Conservation (phyloP, 1,140 invertebrate species). For the Neodiprion pinetum region DNA sequence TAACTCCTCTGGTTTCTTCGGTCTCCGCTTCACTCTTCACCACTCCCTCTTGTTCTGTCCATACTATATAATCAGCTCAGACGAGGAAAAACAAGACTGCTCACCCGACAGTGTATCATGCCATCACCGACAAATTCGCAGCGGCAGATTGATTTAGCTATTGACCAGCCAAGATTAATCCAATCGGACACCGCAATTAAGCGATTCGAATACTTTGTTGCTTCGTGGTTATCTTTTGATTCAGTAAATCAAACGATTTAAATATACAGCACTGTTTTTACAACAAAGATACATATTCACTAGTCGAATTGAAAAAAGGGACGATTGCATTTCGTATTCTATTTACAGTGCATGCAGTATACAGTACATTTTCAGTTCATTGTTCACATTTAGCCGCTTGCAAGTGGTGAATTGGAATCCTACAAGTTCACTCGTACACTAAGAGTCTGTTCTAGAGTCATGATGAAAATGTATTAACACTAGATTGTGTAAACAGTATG, state of each 20-base stretch:
- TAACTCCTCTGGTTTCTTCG: not conserved
- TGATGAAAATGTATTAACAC: not conserved
- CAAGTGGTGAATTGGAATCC: not conserved
- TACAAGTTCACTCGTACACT: not conserved
- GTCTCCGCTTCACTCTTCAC: not conserved
- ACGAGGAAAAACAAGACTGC: slow-evolving; percentile 18
- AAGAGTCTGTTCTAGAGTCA: not conserved
- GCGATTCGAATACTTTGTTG: slow-evolving; percentile 8
- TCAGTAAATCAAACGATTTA: not conserved
- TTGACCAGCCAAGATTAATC: slow-evolving; percentile 6
- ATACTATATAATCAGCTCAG: slow-evolving; percentile 18
- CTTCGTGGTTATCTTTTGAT: not conserved
- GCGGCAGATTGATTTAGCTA: slow-evolving; percentile 16
- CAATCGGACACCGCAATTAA: slow-evolving; percentile 17
- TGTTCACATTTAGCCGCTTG: not conserved
- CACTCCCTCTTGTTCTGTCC: slow-evolving; percentile 8
- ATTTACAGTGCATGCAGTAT: not conserved
- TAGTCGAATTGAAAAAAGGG: no score
- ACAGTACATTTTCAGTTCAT: no score
- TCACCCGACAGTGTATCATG: slow-evolving; percentile 16
- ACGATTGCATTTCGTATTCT: not conserved
- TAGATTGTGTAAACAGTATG: not conserved
- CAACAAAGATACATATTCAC: no score
- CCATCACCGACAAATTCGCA: slow-evolving; percentile 16
- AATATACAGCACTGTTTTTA: not conserved